Evolutionary conservation across 2,797 vertebrate species (phyloP).

Genomic region (Gephyroberyx darwinii): DNA sequence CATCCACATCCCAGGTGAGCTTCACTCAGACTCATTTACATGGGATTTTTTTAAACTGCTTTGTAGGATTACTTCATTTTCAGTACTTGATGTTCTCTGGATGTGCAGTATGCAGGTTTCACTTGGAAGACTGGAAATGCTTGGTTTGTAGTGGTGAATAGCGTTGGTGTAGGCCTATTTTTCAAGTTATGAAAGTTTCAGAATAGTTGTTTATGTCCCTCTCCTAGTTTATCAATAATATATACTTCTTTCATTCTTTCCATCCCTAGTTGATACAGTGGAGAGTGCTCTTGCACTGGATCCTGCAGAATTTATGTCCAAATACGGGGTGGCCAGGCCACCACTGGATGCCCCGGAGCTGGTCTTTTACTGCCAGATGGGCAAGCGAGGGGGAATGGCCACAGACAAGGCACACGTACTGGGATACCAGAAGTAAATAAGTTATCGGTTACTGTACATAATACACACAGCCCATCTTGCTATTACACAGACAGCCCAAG

Average conservation of each 20-base stretch:
- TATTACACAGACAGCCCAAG: background rate
- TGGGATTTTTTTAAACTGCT: no score
- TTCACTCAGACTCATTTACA: background rate
- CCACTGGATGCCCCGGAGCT: constrained; percentile 71
- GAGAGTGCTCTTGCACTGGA: constrained; percentile 80
- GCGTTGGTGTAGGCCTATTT: background rate
- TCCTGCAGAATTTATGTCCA: constrained; percentile 77
- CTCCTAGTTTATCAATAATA: background rate
- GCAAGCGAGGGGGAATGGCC: constrained; percentile 77
- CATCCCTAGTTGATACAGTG: constrained; percentile 76
- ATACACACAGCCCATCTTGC: background rate
- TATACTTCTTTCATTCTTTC: background rate
- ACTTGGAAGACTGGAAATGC: background rate
- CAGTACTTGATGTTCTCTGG: background rate
- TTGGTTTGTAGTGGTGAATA: background rate
- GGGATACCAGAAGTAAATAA: constrained; percentile 81
- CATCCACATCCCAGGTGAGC: constrained; percentile 83
- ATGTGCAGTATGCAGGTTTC: background rate
- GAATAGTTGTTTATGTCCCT: background rate
- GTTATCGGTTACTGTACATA: background rate
- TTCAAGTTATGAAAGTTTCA: constrained; percentile 14
- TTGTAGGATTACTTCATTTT: background rate
- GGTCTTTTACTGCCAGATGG: constrained; percentile 86
- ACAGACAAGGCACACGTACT: constrained; percentile 74
- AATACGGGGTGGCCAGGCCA: constrained; percentile 81